Evolutionary conservation across 2,888 invertebrate species (phyloP), one percentile per base, ranked within the genome.

Genomic region (Microchrysa polita): DNA sequence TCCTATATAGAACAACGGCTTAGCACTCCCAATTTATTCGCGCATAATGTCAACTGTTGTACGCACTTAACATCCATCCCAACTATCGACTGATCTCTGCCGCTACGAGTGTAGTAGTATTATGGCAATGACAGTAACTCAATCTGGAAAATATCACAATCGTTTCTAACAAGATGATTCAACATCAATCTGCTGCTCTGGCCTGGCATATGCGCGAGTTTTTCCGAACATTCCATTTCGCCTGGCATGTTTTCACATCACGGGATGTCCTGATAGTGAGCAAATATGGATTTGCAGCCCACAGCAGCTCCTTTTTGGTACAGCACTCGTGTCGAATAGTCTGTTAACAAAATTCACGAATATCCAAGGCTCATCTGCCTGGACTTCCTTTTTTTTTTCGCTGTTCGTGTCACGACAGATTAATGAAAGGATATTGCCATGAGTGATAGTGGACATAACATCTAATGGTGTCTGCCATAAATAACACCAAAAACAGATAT

Each of bases 101-200:
- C n/a, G n/a, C n/a, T n/a, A n/a, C n/a, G n/a, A n/a, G n/a, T n/a
- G n/a, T n/a, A n/a, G n/a, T n/a, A n/a, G n/a, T n/a, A n/a, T n/a
- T n/a, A n/a, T n/a, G n/a, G n/a, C 65, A 65, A 44, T 65, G 42
- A 20, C 65, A 44, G 65, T 65, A 65, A 65, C 65, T 65, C 65
- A 65, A 65, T 65, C 65, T 44, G 65, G 18, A 65, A 65, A 65
- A 65, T 65, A 65, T 65, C 65, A 20, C 48, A 65, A 65, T 65
- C 42, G 65, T 44, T n/a, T 65, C 44, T 20, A 44, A 65, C 65
- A 65, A 44, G 65, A 65, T 65, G 65, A 18, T 44, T 14, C 48
- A 22, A 42, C 65, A 65, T 65, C 44, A 65, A 65, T 65, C 65
- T 65, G 22, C 42, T n/a, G n/a, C n/a, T n/a, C n/a, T n/a, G n/a